Evolutionary conservation across 2,888 invertebrate genomes (phyloP), one percentile per base, ranked within the genome.

Genomic region (Epinotia nisella): DNA sequence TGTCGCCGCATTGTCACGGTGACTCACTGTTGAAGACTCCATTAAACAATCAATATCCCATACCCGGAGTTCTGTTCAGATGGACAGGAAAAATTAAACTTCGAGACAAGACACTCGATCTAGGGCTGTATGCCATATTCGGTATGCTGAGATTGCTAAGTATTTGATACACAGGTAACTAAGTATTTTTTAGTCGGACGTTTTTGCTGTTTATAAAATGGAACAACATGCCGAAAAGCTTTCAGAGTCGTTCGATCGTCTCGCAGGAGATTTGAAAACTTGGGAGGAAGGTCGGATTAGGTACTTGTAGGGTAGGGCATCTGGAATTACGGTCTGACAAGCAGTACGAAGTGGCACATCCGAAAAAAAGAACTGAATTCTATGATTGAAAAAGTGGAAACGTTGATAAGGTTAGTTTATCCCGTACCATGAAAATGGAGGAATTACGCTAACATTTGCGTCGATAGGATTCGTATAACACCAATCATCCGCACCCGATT

Each of bases 21-120:
- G 65, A 66, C 51, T 60, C 66, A 71, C 66, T 61, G 66, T 71
- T 29, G 51, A 15, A 60, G 51, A 58, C 29, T 53, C 51, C 35
- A 65, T 65, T 65, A 65, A 41, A 41, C 53, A 35, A 29, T 39
- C 29, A 58, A 24, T 21, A 11, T 65, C 53, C 53, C 65, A 17
- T 53, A 55, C 53, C 55, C 13, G 19, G 35, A n/a, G 13, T 5
- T 13, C n/a, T n/a, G 13, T 13, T 45, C 45, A 45, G 3, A 45
- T 45, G 13, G 13, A 41, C 41, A 11, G 41, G 41, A 13, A 45
- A 13, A 0, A 15, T 15, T 2, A 15, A 10, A 45, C 29, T 29
- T 5, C 29, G 45, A 45, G 13, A 15, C 45, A 1, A 15, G 41
- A 45, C 13, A 45, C 45, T 45, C 45, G 13, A 41, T 13, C 41